Evolutionary conservation across 1,140 invertebrate genomes (phyloP).

Genomic region (Tribolium castaneum): DNA sequence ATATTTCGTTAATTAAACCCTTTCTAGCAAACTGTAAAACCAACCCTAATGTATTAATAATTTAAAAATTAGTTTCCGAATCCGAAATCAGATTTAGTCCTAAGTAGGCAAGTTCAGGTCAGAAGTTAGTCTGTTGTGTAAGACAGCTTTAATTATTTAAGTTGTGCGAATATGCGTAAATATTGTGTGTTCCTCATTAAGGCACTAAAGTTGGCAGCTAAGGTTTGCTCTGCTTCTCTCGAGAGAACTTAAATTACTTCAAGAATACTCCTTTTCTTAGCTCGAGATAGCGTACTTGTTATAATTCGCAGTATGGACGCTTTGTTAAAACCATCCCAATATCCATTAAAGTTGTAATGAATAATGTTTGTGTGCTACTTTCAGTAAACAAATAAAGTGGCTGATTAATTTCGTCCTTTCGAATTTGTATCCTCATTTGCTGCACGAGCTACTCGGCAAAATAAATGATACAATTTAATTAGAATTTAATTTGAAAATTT

Average conservation of each 20-base stretch:
- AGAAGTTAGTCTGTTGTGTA: constrained; percentile 23
- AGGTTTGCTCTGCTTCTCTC: background rate
- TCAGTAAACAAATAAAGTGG: too few species aligned
- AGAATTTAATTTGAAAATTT: constrained; percentile 20
- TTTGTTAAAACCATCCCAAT: too few species aligned
- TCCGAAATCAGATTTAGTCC: too few species aligned
- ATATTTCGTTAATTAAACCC: too few species aligned
- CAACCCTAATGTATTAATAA: too few species aligned
- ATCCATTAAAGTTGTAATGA: too few species aligned
- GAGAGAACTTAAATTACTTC: constrained; percentile 20
- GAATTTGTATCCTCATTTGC: background rate
- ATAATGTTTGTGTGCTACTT: too few species aligned
- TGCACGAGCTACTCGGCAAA: background rate
- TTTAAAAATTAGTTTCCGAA: too few species aligned
- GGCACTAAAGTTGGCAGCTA: constrained; percentile 1
- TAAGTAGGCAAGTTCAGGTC: background rate
- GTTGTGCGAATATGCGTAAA: constrained; percentile 33
- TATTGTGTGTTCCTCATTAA: constrained; percentile 32
- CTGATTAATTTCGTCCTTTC: background rate
- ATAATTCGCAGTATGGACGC: background rate
- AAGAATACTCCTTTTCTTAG: background rate
- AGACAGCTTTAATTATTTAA: constrained; percentile 35
- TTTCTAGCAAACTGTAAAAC: too few species aligned
- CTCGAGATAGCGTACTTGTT: background rate
- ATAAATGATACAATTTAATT: constrained; percentile 32